Conservation (phyloP, 2,888 invertebrate species). For the Pheosia tremula region DNA sequence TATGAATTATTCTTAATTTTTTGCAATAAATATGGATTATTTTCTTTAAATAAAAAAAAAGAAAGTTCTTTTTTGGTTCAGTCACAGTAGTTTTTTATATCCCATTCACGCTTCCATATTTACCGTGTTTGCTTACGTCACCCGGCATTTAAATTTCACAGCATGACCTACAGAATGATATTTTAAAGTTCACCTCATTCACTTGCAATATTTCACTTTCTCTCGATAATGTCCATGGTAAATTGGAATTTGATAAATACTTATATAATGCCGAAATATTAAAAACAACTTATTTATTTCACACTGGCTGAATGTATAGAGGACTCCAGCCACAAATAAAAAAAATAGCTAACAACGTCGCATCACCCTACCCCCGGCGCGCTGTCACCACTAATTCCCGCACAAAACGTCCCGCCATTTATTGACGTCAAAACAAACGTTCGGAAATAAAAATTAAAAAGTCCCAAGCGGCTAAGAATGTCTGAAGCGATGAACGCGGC, state of each 20-base stretch:
- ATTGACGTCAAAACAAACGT: constrained; percentile 58
- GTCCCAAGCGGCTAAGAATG: constrained; percentile 53
- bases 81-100: too few species aligned
- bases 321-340: neutral
- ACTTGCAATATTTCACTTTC: neutral
- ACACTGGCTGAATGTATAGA: neutral
- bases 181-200: neutral
- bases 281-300: neutral
- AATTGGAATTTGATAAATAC: too few species aligned
- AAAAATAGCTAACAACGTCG: constrained; percentile 23
- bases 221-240: neutral
- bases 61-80: too few species aligned
- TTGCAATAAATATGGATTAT: too few species aligned
- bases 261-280: too few species aligned
- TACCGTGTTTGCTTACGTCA: too few species aligned
- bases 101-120: too few species aligned
- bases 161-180: neutral
- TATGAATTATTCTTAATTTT: too few species aligned
- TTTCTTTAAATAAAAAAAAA: too few species aligned
- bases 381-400: constrained; percentile 27
- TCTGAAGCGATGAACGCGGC: constrained; percentile 65
- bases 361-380: constrained; percentile 20
- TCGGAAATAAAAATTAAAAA: constrained; percentile 55
- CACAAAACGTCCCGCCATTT: constrained; percentile 44
- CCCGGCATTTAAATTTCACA: neutral